phyloP scores from a whole-genome alignment of 1,140 invertebrate species.

The Telenomus remus region DNA sequence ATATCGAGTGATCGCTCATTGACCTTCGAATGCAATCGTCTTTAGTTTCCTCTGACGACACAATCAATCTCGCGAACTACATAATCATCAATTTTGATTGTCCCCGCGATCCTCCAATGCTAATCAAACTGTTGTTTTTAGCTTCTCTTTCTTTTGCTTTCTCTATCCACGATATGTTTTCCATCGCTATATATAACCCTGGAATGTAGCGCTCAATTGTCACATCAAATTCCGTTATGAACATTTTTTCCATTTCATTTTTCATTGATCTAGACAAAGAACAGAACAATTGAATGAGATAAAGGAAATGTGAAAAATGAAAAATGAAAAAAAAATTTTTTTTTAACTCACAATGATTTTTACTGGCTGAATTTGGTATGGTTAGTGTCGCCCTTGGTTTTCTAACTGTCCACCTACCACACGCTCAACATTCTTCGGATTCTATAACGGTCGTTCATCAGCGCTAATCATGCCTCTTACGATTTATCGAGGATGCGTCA shows the following conservation, averaged over 20 bases:
- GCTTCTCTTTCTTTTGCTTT: slow-evolving; percentile 1
- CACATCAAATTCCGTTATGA: too few relatives aligned
- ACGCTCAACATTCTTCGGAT: slow-evolving; percentile 37
- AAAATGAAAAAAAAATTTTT: too few relatives aligned
- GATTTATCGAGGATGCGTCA: slow-evolving; percentile 30
- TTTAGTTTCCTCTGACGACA: slow-evolving; percentile 53
- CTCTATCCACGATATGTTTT: background rate
- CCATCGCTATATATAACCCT: background rate
- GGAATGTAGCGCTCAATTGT: too few relatives aligned
- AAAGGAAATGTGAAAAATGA: too few relatives aligned
- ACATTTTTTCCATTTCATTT: too few relatives aligned
- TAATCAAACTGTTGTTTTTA: slow-evolving; percentile 49
- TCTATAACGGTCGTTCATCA: slow-evolving; percentile 42
- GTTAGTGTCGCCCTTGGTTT: slow-evolving; percentile 5
- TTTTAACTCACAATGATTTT: too few relatives aligned
- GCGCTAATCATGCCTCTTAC: slow-evolving; percentile 31
- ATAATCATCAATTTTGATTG: slow-evolving; percentile 42
- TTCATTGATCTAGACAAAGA: too few relatives aligned
- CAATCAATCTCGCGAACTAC: slow-evolving; percentile 40
- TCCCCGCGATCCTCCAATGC: slow-evolving; percentile 24
- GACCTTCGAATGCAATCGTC: slow-evolving; percentile 55
- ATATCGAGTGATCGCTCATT: slow-evolving; percentile 57
- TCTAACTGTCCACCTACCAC: slow-evolving; percentile 27
- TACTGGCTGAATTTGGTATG: slow-evolving; percentile 15
- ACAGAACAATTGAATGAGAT: too few relatives aligned